These are phyloP conservation scores for Alligator sinensis DNA, from an alignment of 2,113 vertebrate genomes.

Conservation along the genomic window DNA sequence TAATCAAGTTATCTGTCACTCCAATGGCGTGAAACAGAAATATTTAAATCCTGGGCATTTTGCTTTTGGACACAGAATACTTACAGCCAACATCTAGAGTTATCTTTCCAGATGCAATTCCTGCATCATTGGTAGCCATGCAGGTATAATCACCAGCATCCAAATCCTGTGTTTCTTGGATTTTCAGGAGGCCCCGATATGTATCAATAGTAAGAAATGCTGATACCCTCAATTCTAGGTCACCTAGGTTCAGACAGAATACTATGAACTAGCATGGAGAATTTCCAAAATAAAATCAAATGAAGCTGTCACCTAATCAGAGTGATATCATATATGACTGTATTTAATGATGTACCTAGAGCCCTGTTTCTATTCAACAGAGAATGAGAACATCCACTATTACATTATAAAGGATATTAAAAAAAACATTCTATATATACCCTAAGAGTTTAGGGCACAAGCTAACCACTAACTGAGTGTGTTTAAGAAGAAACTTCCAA, in stretches of 20 bases:
- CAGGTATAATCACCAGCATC: constrained; percentile 95
- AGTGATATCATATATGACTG: background rate
- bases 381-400: background rate
- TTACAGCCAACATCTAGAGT: constrained; percentile 95
- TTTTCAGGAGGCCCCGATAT: constrained; percentile 84
- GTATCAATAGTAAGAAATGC: constrained; percentile 82
- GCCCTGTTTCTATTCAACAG: background rate
- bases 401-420: background rate
- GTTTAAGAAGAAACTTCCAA: background rate
- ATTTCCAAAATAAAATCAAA: background rate
- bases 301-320: background rate
- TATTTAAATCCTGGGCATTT: background rate
- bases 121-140: constrained; percentile 89
- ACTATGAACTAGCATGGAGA: background rate
- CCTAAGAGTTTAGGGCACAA: background rate
- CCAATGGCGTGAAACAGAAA: background rate
- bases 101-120: constrained; percentile 87
- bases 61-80: constrained; percentile 16
- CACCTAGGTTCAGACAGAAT: constrained; percentile 78
- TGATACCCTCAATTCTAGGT: constrained; percentile 86
- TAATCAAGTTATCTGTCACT: background rate
- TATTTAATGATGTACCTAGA: background rate
- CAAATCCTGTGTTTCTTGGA: constrained; percentile 86
- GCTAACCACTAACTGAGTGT: background rate
- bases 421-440: background rate